Evolutionary conservation across 2,113 vertebrate species (phyloP), one percentile per base, ranked within the genome.

Genomic region (Prinia subflava): DNA sequence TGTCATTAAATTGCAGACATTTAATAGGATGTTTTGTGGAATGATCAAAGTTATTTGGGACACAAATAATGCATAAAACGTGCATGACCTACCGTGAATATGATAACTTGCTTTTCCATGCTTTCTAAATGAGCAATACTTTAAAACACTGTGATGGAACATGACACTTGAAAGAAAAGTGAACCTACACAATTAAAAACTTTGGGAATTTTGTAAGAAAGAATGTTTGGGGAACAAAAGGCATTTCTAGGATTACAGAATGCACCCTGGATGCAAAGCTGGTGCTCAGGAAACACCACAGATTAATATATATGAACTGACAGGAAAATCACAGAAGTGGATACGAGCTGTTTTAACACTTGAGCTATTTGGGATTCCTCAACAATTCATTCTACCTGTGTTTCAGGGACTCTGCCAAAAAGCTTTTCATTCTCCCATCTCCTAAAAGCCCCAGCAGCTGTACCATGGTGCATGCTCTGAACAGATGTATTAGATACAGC

Each of bases 21-120:
- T 82, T 86, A 47, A 55, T 60, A 49, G 19, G 17, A 55, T 52
- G 25, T 13, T 57, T 74, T 44, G 10, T n/a, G 24, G 23, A 92
- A 67, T 41, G 17, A 70, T 30, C 16, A 9, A 83, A 81, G 25
- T 62, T 69, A 77, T 55, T 57, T 74, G 42, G 21, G 33, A 52
- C 42, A 63, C 20, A 92, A 65, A 73, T 65, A 42, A 62, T 18
- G 47, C 35, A 35, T 27, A 24, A 62, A 86, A 25, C 2, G 44
- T 0, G 0, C 28, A 25, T n/a, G 35, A 31, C 18, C 8, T 50
- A 19, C 42, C 39, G 33, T 20, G 14, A 90, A 88, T 6, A 0
- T 28, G 27, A 14, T 21, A 79, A 71, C 7, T 5, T 53, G 33
- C 13, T 84, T 80, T 85, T 65, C 10, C 10, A 31, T 49, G 24